phyloP scores from a whole-genome alignment of 2,888 invertebrate species.

The Aphrophora alni region DNA sequence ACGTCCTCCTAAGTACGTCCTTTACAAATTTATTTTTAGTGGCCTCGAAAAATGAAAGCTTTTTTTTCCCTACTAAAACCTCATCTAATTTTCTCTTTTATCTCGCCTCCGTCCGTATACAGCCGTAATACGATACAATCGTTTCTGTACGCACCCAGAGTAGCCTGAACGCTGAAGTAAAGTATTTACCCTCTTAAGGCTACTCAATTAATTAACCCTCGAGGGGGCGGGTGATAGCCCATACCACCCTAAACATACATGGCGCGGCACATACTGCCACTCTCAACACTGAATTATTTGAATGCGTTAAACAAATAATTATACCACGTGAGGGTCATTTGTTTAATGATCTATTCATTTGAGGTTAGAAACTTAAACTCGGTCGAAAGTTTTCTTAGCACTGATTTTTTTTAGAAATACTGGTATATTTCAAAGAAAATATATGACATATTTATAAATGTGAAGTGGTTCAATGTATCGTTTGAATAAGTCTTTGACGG shows the following conservation, averaged over 20 bases:
- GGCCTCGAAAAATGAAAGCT: not conserved
- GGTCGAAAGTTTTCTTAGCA: no score
- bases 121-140: not conserved
- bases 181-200: not conserved
- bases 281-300: not conserved
- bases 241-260: not conserved
- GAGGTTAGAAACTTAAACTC: no score
- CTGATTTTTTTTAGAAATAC: no score
- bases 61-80: not conserved
- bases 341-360: no score
- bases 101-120: not conserved
- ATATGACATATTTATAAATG: no score
- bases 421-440: no score
- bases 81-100: not conserved
- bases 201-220: conserved; percentile 6
- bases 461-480: no score
- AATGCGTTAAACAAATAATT: not conserved
- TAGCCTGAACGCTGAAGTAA: no score
- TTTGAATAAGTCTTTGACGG: no score
- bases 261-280: not conserved
- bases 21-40: not conserved
- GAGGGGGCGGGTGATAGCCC: not conserved
- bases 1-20: not conserved
- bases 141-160: no score
- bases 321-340: not conserved